Percentiles rank a stretch among this genome's conserved stretches.
Evolutionary conservation across 2,797 vertebrate species (phyloP).

Genomic region (Pachyuromys duprasi): DNA sequence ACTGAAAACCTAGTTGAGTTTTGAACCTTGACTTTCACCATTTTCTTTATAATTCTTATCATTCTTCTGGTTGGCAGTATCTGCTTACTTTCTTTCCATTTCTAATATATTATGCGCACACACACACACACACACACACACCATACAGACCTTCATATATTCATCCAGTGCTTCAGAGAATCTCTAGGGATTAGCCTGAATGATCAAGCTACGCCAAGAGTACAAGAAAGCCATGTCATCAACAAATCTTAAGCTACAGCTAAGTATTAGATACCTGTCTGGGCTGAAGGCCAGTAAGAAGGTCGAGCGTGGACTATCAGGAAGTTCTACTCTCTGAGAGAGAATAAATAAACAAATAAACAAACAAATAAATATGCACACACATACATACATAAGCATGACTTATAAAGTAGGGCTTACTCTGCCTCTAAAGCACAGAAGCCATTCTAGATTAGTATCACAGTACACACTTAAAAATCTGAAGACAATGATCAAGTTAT

Average conservation of each 20-base stretch:
- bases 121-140: not conserved
- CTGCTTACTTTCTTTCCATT: constrained; percentile 37
- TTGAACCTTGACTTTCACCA: not conserved
- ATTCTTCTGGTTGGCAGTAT: constrained; percentile 9
- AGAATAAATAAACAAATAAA: constrained; percentile 76
- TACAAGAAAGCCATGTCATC: constrained; percentile 20
- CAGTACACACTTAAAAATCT: constrained; percentile 46
- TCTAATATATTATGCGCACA: not conserved
- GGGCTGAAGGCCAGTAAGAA: constrained; percentile 99
- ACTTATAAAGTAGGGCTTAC: constrained; percentile 56
- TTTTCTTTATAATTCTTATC: constrained; percentile 46
- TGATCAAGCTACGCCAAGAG: constrained; percentile 16
- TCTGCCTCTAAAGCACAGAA: constrained; percentile 57
- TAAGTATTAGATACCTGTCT: constrained; percentile 92
- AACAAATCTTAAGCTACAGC: constrained; percentile 57
- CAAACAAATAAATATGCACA: not conserved
- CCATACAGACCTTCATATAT: not conserved
- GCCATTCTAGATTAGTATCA: constrained; percentile 34
- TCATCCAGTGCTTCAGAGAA: constrained; percentile 22
- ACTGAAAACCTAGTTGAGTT: constrained; percentile 22
- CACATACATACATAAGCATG: not conserved
- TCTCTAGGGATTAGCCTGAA: constrained; percentile 34
- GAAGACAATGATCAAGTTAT: constrained; percentile 53
- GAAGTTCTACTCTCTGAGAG: constrained; percentile 98
- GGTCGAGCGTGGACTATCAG: constrained; percentile 99